Evolutionary conservation across 2,888 invertebrate genomes (phyloP), one percentile per base, ranked within the genome.

Genomic region (Drosophila formosana): DNA sequence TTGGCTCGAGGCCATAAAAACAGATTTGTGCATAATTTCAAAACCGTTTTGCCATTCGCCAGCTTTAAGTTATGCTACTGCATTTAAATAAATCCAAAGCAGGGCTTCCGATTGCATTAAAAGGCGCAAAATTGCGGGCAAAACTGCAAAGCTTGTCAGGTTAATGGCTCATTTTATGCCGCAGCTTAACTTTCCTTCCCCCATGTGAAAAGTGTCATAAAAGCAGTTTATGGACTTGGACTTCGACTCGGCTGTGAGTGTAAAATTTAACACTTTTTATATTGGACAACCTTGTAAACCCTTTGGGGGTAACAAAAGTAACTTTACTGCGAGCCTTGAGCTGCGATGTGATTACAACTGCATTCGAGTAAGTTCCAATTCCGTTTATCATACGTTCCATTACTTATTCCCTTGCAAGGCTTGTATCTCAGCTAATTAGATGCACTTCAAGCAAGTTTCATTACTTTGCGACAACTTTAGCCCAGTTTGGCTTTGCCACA

Each of bases 11-110:
- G 53, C 65, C 68, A 73, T 84, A 76, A 89, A 82, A 89, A 51
- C 65, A 67, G 89, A 89, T 84, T 89, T 82, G 61, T 70, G 72
- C 88, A 72, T 78, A 73, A 84, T 83, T 87, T 72, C 13, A 57
- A 69, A 72, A 58, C 43, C 66, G 60, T 61, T 78, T 62, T 26
- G 58, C 45, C 50, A 70, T 62, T 77, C 61, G 49, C 47, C 55
- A 41, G 34, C 68, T 49, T 56, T 47, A 58, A 63, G 68, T 68
- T 69, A 74, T 61, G 58, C 52, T 50, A 61, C 45, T 64, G 61
- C 55, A 47, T 60, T 68, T 65, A 78, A 53, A 18, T 28, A 43
- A 60, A 30, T 60, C 39, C 47, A 45, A 25, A 39, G 28, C 34
- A 49, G 9, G 7, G 9, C 26, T 58, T 41, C 26, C 8, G 34